These are phyloP conservation scores for Archips xylosteana DNA, from an alignment of 2,888 invertebrate species.

Conservation along the genomic window DNA sequence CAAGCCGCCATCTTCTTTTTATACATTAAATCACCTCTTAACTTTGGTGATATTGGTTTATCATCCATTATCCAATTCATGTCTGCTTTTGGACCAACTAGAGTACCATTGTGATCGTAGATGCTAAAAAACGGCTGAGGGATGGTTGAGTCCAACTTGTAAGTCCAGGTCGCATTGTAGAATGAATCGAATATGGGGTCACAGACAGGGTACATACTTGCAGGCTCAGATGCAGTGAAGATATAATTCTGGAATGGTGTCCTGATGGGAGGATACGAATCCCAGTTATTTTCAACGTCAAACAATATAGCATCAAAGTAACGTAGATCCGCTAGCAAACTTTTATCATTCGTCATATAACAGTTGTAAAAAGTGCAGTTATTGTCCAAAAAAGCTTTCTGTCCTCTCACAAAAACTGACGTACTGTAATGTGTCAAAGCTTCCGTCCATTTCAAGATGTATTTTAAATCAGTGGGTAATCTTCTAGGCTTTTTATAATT, in stretches of 20 bases:
- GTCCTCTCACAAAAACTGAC: slow-evolving; percentile 55
- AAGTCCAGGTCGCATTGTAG: slow-evolving; percentile 73
- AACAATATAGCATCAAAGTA: slow-evolving; percentile 82
- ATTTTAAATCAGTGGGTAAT: slow-evolving; percentile 67
- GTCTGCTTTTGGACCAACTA: slow-evolving; percentile 68
- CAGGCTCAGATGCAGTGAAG: slow-evolving; percentile 70
- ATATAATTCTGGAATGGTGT: slow-evolving; percentile 76
- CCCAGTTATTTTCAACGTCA: slow-evolving; percentile 74
- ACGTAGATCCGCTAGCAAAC: slow-evolving; percentile 61
- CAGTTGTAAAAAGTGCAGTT: slow-evolving; percentile 77
- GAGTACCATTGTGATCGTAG: slow-evolving; percentile 55
- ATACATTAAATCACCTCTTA: slow-evolving; percentile 53
- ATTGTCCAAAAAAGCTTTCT: slow-evolving; percentile 57
- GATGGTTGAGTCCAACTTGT: slow-evolving; percentile 70
- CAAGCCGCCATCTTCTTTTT: slow-evolving; percentile 72
- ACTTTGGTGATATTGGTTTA: slow-evolving; percentile 52
- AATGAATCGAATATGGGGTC: slow-evolving; percentile 57
- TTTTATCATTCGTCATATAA: slow-evolving; percentile 66
- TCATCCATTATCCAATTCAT: slow-evolving; percentile 64
- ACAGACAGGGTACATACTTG: slow-evolving; percentile 63
- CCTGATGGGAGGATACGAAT: slow-evolving; percentile 59
- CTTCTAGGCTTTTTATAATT: slow-evolving; percentile 54
- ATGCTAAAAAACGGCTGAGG: slow-evolving; percentile 60
- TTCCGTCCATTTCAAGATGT: slow-evolving; percentile 64
- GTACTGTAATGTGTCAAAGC: slow-evolving; percentile 54